A percentile compares a stretch with the other conserved stretches of the same genome.
These are phyloP conservation scores for Podarcis raffonei DNA, from an alignment of 2,113 vertebrate species.

Conservation along the genomic window DNA sequence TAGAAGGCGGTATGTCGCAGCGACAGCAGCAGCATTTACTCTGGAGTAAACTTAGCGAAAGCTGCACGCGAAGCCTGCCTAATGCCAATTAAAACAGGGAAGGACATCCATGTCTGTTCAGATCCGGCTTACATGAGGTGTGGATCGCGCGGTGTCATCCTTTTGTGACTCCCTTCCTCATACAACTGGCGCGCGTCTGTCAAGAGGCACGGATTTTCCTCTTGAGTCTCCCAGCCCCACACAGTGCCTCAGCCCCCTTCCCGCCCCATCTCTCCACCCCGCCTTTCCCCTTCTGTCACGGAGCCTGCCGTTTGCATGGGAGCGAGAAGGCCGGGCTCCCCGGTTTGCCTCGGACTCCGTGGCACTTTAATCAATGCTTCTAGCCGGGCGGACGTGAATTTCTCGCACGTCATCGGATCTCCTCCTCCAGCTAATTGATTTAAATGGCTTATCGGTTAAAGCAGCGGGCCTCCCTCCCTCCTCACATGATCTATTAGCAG, in stretches of 20 bases:
- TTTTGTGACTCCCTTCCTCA: not conserved
- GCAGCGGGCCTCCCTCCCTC: conserved; percentile 68
- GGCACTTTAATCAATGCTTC: conserved; percentile 78
- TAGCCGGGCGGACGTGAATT: conserved; percentile 74
- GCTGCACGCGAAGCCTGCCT: not conserved
- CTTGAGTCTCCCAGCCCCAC: not conserved
- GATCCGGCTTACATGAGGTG: not conserved
- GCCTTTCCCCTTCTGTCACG: conserved; percentile 1
- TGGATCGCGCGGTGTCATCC: not conserved
- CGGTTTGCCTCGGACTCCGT: conserved; percentile 36
- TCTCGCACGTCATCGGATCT: conserved; percentile 72
- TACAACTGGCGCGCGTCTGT: too few species aligned
- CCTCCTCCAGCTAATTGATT: conserved; percentile 78
- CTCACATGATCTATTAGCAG: conserved; percentile 69
- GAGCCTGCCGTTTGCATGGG: conserved; percentile 49
- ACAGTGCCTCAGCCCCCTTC: not conserved
- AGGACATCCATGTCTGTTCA: too few species aligned
- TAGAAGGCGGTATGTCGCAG: not conserved
- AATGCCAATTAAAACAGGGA: not conserved
- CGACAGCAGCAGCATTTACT: not conserved
- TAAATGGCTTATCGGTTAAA: conserved; percentile 82
- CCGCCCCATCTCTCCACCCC: not conserved
- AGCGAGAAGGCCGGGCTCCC: conserved; percentile 27
- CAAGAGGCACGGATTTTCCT: not conserved
- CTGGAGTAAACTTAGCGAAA: not conserved